Conservation (phyloP, 2,113 vertebrate genomes). For the Lepus europaeus region DNA sequence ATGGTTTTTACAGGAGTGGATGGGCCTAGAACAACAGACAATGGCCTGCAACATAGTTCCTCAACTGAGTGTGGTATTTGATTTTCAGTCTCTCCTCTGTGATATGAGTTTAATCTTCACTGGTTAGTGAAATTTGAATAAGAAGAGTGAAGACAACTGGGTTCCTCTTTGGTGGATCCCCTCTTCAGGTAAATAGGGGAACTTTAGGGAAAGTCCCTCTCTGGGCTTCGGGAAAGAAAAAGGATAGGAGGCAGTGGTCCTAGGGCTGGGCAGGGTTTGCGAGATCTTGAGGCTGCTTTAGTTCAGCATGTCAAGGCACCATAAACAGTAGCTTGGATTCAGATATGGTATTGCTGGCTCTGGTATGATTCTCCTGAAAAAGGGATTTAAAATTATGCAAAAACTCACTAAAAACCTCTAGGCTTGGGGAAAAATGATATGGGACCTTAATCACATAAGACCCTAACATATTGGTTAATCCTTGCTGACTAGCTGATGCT, state of each 20-base stretch:
- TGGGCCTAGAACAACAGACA: not conserved
- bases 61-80: not conserved
- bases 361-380: conserved; percentile 20
- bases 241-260: too few species aligned
- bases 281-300: not conserved
- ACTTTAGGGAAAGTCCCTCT: not conserved
- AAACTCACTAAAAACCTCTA: too few species aligned
- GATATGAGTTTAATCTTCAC: not conserved
- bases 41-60: not conserved
- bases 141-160: not conserved
- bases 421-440: too few species aligned
- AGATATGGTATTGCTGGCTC: not conserved
- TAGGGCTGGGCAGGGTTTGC: not conserved
- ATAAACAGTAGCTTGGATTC: not conserved
- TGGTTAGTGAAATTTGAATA: not conserved
- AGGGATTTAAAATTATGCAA: too few species aligned
- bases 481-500: too few species aligned
- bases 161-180: not conserved
- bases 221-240: not conserved
- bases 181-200: not conserved
- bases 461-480: too few species aligned
- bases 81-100: not conserved
- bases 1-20: not conserved
- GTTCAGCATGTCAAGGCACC: not conserved
- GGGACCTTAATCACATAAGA: too few species aligned